Conservation (phyloP, 2,888 invertebrate species). For the Mechanitis mazaeus region DNA sequence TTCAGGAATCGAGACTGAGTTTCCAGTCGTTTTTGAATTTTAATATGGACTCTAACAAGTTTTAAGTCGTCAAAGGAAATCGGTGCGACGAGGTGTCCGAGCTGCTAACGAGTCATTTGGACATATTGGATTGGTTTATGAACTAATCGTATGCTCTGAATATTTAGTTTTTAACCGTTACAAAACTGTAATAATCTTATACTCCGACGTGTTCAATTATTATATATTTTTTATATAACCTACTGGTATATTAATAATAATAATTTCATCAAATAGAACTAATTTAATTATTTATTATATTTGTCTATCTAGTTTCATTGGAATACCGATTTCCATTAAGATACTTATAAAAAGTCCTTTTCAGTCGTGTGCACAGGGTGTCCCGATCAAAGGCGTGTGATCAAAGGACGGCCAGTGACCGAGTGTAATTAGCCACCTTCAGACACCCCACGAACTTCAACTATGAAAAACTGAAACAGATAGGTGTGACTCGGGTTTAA, state of each 20-base stretch:
- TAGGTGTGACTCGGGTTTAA: neutral
- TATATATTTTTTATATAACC: too few species aligned
- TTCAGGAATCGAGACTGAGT: constrained; percentile 70
- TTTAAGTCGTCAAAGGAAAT: constrained; percentile 73
- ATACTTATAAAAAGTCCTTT: constrained; percentile 29
- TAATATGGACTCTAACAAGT: constrained; percentile 75
- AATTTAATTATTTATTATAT: too few species aligned
- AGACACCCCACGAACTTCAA: constrained; percentile 4
- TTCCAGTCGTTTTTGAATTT: constrained; percentile 75
- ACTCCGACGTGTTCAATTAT: too few species aligned
- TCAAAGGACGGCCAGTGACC: constrained; percentile 62
- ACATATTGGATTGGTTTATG: constrained; percentile 26
- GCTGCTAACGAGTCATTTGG: constrained; percentile 39
- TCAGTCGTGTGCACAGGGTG: constrained; percentile 22
- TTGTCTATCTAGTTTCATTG: neutral
- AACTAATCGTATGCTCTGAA: too few species aligned
- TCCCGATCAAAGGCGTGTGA: constrained; percentile 61
- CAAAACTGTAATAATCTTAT: too few species aligned
- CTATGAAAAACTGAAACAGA: constrained; percentile 5
- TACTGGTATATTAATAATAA: too few species aligned
- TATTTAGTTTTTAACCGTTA: too few species aligned
- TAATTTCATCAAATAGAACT: too few species aligned
- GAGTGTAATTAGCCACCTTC: constrained; percentile 52
- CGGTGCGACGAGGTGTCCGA: constrained; percentile 45
- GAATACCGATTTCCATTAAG: neutral